Evolutionary conservation across 2,797 vertebrate species (phyloP).

Genomic region (Alcedo atthis): DNA sequence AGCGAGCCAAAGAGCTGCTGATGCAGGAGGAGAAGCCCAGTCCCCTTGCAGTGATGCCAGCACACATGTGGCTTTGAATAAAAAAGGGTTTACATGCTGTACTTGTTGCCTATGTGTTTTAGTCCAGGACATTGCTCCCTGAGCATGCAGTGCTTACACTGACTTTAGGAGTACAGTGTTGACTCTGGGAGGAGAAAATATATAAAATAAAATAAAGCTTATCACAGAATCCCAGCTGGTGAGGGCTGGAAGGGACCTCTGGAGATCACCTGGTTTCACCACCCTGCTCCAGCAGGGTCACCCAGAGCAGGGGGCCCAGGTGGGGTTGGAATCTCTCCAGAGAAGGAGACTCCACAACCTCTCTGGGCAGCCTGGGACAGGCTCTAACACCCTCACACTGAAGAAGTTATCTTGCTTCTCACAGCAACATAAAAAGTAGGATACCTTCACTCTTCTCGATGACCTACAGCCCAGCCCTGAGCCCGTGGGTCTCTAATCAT

Average conservation of each 20-base stretch:
- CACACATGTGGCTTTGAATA: background rate
- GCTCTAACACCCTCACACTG: background rate
- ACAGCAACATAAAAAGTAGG: background rate
- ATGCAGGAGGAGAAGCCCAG: background rate
- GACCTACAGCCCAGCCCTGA: background rate
- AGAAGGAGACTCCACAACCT: background rate
- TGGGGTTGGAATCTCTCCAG: background rate
- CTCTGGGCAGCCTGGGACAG: background rate
- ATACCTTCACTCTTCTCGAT: background rate
- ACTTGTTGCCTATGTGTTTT: background rate
- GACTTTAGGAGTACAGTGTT: background rate
- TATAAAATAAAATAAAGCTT: background rate
- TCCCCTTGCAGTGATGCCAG: background rate
- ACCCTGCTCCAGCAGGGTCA: too few relatives aligned
- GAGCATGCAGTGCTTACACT: background rate
- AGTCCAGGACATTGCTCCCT: background rate
- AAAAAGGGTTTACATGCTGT: background rate
- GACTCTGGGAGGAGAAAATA: background rate
- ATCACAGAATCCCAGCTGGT: too few relatives aligned
- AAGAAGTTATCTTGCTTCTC: background rate
- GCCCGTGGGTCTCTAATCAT: rapidly evolving
- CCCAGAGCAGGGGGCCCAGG: background rate
- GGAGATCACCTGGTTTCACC: background rate
- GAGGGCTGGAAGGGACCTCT: too few relatives aligned
- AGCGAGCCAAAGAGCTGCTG: background rate